Conservation (phyloP, 2,113 vertebrate genomes). For the Manacus vitellinus region DNA sequence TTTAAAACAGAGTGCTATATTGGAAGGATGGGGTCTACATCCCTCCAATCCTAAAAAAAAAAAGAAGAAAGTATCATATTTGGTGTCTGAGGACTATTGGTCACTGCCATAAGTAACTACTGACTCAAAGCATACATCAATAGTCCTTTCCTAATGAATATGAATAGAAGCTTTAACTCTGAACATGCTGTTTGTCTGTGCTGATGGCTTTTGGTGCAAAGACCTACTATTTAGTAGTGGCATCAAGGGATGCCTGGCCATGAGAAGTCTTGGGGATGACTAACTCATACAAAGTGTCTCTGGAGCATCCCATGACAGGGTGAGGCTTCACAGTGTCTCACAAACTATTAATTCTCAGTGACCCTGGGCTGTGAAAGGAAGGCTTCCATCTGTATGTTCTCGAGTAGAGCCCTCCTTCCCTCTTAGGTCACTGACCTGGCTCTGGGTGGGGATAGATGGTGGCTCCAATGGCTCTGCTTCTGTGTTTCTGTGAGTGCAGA, state of each 20-base stretch:
- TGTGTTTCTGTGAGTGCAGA: background rate
- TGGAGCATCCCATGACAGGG: background rate
- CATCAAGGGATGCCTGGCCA: background rate
- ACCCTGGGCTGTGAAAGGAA: background rate
- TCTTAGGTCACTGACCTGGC: background rate
- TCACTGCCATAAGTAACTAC: background rate
- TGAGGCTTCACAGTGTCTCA: background rate
- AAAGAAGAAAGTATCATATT: background rate
- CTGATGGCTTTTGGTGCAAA: background rate
- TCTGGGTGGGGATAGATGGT: background rate
- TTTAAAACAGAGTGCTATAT: background rate
- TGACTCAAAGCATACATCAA: background rate
- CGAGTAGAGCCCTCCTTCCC: background rate
- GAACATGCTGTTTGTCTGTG: background rate
- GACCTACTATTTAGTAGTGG: background rate
- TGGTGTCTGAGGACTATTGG: background rate
- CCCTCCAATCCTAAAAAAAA: background rate
- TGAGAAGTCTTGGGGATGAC: background rate
- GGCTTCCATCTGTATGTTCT: background rate
- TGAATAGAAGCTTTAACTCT: background rate
- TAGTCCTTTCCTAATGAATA: background rate
- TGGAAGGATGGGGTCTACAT: background rate
- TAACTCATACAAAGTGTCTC: background rate
- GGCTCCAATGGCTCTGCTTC: background rate
- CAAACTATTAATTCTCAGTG: background rate